Percentiles rank a stretch among this genome's conserved stretches.
These are phyloP conservation scores for Chaenogobius annularis DNA, from an alignment of 2,113 vertebrate genomes.

Conservation along the genomic window DNA sequence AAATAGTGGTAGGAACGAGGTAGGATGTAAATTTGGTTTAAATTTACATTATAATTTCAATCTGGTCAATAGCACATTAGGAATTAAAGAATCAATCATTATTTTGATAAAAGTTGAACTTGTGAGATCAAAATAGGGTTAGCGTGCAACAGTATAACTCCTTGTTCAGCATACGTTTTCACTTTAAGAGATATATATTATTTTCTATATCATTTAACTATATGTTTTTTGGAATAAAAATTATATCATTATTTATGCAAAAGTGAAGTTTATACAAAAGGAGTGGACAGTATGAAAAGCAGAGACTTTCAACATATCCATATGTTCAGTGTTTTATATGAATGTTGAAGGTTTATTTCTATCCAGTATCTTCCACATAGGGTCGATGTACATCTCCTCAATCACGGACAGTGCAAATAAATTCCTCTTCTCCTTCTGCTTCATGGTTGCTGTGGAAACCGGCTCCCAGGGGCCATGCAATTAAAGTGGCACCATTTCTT, in stretches of 20 bases:
- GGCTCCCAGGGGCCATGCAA: constrained; percentile 68
- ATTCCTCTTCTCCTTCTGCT: constrained; percentile 52
- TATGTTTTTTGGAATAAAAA: too few relatives aligned
- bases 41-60: background rate
- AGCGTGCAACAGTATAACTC: too few relatives aligned
- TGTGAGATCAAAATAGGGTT: too few relatives aligned
- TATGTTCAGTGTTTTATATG: background rate
- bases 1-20: background rate
- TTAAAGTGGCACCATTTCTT: constrained; percentile 71
- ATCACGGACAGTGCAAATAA: constrained; percentile 50
- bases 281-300: background rate
- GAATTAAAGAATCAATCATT: too few relatives aligned
- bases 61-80: too few relatives aligned
- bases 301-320: background rate
- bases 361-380: background rate
- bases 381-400: constrained; percentile 29
- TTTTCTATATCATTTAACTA: too few relatives aligned
- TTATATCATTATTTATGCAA: too few relatives aligned
- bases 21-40: background rate
- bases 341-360: background rate
- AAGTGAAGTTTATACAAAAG: background rate
- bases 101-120: too few relatives aligned
- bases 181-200: too few relatives aligned
- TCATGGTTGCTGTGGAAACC: constrained; percentile 69
- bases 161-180: too few relatives aligned